Conservation (phyloP, 2,888 invertebrate genomes). For the Stratiomys singularior region DNA sequence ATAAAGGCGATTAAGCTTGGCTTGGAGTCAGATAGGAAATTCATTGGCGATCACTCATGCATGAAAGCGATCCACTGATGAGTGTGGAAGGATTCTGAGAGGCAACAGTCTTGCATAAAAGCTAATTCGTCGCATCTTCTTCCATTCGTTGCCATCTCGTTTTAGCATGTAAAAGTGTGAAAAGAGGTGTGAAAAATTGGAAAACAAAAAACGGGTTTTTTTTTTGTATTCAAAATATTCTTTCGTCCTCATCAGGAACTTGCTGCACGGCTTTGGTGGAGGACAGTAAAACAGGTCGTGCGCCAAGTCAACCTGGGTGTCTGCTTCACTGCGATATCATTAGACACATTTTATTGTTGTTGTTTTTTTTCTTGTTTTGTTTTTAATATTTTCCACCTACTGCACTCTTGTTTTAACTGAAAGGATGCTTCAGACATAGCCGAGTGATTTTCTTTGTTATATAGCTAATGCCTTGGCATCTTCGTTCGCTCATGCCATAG, state of each 20-base stretch:
- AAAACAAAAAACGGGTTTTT: constrained; percentile 1
- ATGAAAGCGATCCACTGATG: no score
- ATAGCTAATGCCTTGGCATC: constrained; percentile 19
- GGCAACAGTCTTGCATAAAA: no score
- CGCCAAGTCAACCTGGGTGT: constrained; percentile 18
- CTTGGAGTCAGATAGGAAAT: no score
- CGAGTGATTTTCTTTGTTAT: constrained; percentile 39
- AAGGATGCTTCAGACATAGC: constrained; percentile 43
- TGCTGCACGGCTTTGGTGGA: neutral
- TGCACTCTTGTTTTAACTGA: constrained; percentile 16
- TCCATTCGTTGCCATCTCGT: no score
- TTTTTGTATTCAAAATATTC: neutral
- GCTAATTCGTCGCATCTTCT: no score
- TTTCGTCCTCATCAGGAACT: neutral
- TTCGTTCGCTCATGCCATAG: neutral
- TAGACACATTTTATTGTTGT: constrained; percentile 18
- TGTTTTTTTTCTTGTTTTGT: neutral
- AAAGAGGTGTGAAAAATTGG: constrained; percentile 2
- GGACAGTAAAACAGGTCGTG: constrained; percentile 15
- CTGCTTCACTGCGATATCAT: constrained; percentile 28
- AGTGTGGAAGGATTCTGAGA: no score
- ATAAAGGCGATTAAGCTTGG: no score
- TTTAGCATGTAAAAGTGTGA: neutral
- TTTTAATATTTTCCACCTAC: neutral
- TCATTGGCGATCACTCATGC: no score